Evolutionary conservation across 2,888 invertebrate genomes (phyloP).

Genomic region (Elaeidobius kamerunicus): DNA sequence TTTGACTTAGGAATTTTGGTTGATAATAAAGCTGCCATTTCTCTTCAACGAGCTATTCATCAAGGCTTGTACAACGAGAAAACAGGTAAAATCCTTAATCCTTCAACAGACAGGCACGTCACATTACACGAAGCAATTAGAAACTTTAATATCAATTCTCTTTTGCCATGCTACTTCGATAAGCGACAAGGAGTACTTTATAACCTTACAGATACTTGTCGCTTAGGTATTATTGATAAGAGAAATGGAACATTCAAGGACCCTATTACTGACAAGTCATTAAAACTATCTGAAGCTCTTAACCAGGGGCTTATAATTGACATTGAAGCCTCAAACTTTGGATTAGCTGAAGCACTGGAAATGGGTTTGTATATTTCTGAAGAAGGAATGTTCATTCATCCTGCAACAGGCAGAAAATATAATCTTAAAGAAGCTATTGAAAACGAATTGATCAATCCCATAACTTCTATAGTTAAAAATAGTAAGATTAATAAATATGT

Average conservation of each 20-base stretch:
- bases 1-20: slow-evolving; percentile 76
- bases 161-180: slow-evolving; percentile 78
- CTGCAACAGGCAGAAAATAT: slow-evolving; percentile 70
- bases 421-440: slow-evolving; percentile 70
- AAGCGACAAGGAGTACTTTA: slow-evolving; percentile 68
- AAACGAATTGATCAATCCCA: slow-evolving; percentile 74
- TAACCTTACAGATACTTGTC: slow-evolving; percentile 75
- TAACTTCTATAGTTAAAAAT: slow-evolving; percentile 72
- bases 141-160: slow-evolving; percentile 75
- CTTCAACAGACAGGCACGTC: slow-evolving; percentile 71
- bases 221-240: slow-evolving; percentile 76
- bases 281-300: slow-evolving; percentile 72
- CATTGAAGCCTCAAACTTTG: slow-evolving; percentile 79
- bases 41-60: slow-evolving; percentile 79
- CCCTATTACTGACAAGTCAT: slow-evolving; percentile 55
- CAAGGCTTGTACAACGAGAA: slow-evolving; percentile 81
- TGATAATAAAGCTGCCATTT: slow-evolving; percentile 78
- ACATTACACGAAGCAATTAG: slow-evolving; percentile 83
- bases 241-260: slow-evolving; percentile 75
- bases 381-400: slow-evolving; percentile 69
- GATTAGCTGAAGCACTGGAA: slow-evolving; percentile 72
- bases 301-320: slow-evolving; percentile 79
- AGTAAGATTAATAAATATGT: slow-evolving; percentile 68
- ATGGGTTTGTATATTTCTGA: slow-evolving; percentile 74
- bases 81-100: slow-evolving; percentile 80